Evolutionary conservation across 2,888 invertebrate species (phyloP), one percentile per base, ranked within the genome.

Genomic region (Eupithecia exiguata): DNA sequence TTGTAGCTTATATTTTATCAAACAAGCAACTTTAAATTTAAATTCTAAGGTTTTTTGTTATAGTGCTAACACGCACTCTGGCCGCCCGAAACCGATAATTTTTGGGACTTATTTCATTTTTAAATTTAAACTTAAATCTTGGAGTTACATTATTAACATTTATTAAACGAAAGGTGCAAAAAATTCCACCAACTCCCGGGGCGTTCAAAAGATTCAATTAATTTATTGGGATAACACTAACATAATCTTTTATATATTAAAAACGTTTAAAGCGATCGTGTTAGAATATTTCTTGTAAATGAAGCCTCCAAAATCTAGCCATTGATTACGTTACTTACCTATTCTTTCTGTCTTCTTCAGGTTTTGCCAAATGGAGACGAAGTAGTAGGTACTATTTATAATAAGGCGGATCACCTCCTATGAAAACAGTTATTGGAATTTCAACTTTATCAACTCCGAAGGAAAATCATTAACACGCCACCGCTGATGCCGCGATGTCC

Each of bases 321-420:
- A 70, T 30, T 49, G 46, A 68, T 68, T 21, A 38, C 38, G 35
- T 70, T 66, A 69, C 68, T 72, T 35, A 76, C 63, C 68, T 71
- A 71, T 73, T 73, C 70, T 76, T 75, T 72, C 62, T 75, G 70
- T 65, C 63, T 36, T 38, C 63, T 36, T 65, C 63, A 65, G 63
- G 63, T 65, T 65, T 65, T 65, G 63, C 63, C 63, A 65, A 38
- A 38, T 5, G 63, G 30, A 43, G 43, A 67, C 46, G 53, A 25
- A 35, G 35, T 49, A 68, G 30, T 68, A 68, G 43, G 46, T 68
- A 65, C 38, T 36, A 65, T 36, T 36, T 38, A 10, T 35, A n/a
- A 61, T 63, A n/a, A 58, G 25, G 58, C 25, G 58, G 58, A 58
- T 21, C 14, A 25, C 5, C 21, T 58, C 25, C 58, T 58, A 58